Conservation (phyloP, 2,113 vertebrate species). For the Neoarius graeffei region DNA sequence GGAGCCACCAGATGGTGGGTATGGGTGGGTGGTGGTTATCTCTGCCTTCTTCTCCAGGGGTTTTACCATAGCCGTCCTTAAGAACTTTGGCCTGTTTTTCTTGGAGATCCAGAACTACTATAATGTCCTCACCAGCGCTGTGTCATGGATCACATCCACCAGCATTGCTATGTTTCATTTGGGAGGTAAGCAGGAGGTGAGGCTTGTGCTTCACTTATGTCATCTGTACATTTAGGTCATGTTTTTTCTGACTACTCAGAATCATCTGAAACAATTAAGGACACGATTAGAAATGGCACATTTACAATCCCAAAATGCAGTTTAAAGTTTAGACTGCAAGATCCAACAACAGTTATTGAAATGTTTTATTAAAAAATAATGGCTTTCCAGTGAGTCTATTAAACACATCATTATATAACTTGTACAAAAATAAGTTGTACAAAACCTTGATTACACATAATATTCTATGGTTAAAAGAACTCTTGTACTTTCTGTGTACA, state of each 20-base stretch:
- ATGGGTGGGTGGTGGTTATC: constrained; percentile 78
- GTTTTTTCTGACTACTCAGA: background rate
- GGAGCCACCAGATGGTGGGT: constrained; percentile 68
- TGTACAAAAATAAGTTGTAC: background rate
- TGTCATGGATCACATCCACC: constrained; percentile 55
- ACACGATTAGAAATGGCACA: background rate
- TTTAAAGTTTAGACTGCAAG: background rate
- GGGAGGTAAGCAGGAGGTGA: constrained; percentile 63
- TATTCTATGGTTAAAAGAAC: background rate
- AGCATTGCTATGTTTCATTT: constrained; percentile 74
- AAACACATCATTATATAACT: background rate
- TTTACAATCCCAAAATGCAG: background rate
- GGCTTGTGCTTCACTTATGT: background rate
- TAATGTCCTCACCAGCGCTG: background rate
- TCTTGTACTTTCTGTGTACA: background rate
- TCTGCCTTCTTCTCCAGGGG: constrained; percentile 64
- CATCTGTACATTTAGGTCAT: background rate
- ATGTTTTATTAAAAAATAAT: background rate
- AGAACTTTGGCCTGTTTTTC: constrained; percentile 79
- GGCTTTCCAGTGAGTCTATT: background rate
- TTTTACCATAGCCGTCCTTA: constrained; percentile 71
- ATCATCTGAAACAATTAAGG: background rate
- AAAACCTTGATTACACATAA: background rate
- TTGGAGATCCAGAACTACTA: constrained; percentile 70
- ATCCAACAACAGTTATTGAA: background rate